These are phyloP conservation scores for Helicorthomorpha holstii DNA, from an alignment of 1,140 invertebrate species.

Conservation along the genomic window DNA sequence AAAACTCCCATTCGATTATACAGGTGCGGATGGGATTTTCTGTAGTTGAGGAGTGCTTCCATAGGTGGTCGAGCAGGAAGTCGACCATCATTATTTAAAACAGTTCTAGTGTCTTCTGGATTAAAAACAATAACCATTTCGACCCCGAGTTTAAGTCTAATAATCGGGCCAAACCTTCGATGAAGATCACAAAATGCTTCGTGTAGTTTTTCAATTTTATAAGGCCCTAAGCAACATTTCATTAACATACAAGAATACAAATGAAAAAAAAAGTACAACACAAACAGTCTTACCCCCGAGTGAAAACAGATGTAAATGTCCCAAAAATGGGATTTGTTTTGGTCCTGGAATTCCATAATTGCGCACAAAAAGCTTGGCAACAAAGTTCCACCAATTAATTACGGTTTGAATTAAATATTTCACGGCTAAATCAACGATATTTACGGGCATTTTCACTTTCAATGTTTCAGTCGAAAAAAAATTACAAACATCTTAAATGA, in stretches of 20 bases:
- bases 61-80: not conserved
- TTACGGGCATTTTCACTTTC: no score
- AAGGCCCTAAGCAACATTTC: constrained; percentile 5
- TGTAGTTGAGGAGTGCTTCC: not conserved
- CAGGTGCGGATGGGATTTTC: not conserved
- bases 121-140: constrained; percentile 2
- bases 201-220: not conserved
- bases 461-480: no score
- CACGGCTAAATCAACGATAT: no score
- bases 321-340: not conserved
- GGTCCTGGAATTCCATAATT: constrained; percentile 2
- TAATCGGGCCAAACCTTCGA: not conserved
- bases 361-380: no score
- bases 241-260: not conserved
- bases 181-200: not conserved
- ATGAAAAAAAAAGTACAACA: not conserved
- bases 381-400: no score
- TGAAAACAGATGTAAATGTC: constrained; percentile 3
- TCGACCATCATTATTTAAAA: not conserved
- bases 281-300: not conserved
- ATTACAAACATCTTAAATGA: no score
- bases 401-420: no score
- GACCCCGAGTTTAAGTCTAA: not conserved
- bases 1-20: constrained; percentile 1
- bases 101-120: not conserved